A percentile compares a stretch with the other conserved stretches of the same genome.
These are phyloP conservation scores for Archilochus colubris DNA, from an alignment of 2,113 vertebrate species.

Conservation along the genomic window DNA sequence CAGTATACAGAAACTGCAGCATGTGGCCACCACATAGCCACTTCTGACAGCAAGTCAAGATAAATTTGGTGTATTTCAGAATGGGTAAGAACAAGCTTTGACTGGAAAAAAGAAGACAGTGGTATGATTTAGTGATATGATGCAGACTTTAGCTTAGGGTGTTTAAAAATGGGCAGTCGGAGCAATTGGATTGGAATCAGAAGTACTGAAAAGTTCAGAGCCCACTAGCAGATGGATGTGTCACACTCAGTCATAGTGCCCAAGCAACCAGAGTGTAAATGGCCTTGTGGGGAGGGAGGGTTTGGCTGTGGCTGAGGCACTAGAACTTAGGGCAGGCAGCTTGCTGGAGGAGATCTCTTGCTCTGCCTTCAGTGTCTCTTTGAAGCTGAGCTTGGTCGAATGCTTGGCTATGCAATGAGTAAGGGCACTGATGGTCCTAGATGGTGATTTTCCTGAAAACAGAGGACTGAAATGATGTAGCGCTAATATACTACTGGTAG, in stretches of 20 bases:
- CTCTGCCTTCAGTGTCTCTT: neutral
- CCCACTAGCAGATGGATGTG: rapidly evolving
- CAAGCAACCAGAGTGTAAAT: neutral
- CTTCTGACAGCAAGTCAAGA: neutral
- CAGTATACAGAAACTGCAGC: rapidly evolving
- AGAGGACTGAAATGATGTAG: neutral
- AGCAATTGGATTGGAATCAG: neutral
- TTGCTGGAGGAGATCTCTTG: neutral
- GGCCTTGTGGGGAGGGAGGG: rapidly evolving
- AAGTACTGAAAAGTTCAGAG: neutral
- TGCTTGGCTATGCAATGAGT: neutral
- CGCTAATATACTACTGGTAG: neutral
- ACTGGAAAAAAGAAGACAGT: neutral
- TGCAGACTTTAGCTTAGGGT: neutral
- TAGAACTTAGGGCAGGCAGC: neutral
- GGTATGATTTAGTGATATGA: neutral
- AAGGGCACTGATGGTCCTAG: neutral
- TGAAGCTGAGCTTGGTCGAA: neutral
- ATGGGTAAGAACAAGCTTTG: neutral
- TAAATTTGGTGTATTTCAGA: neutral
- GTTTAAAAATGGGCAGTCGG: neutral
- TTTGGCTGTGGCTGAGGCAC: neutral
- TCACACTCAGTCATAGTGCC: rapidly evolving
- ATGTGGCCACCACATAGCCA: neutral
- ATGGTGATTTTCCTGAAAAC: neutral